These are phyloP conservation scores for Aporrectodea caliginosa DNA, from an alignment of 1,140 invertebrate species.

Conservation along the genomic window DNA sequence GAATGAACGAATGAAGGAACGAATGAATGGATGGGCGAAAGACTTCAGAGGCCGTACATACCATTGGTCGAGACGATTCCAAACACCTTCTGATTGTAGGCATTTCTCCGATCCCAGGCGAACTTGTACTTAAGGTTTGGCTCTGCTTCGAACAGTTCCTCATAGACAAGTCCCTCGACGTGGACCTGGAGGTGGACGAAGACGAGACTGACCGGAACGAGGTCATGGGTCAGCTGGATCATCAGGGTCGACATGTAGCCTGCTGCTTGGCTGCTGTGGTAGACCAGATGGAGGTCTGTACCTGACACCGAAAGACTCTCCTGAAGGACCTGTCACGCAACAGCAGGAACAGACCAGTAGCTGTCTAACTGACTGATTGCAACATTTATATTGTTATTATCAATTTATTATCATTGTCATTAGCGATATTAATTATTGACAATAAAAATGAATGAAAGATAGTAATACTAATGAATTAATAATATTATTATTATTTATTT, in stretches of 20 bases:
- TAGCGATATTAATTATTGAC: no score
- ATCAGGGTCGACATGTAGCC: constrained; percentile 88
- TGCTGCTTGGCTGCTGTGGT: constrained; percentile 84
- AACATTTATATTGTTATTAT: no score
- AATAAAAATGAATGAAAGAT: no score
- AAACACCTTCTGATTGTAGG: constrained; percentile 91
- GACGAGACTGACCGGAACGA: constrained; percentile 71
- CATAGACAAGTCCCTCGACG: constrained; percentile 84
- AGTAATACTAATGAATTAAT: no score
- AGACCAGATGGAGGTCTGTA: constrained; percentile 83
- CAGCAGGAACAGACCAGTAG: no score
- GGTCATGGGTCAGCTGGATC: constrained; percentile 78
- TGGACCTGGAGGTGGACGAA: constrained; percentile 82
- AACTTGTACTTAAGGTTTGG: constrained; percentile 90
- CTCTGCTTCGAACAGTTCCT: constrained; percentile 90
- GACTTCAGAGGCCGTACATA: no score
- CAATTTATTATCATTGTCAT: no score
- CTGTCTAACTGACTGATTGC: no score
- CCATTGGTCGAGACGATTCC: constrained; percentile 58
- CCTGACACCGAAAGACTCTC: constrained; percentile 89
- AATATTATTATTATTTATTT: no score
- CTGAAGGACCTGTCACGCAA: constrained; percentile 76
- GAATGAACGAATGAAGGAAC: neutral
- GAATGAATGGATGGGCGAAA: no score
- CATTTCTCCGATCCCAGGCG: constrained; percentile 94